Base-by-base conservation (phyloP, 2,797 vertebrate species). In the Oreortyx pictus region DNA sequence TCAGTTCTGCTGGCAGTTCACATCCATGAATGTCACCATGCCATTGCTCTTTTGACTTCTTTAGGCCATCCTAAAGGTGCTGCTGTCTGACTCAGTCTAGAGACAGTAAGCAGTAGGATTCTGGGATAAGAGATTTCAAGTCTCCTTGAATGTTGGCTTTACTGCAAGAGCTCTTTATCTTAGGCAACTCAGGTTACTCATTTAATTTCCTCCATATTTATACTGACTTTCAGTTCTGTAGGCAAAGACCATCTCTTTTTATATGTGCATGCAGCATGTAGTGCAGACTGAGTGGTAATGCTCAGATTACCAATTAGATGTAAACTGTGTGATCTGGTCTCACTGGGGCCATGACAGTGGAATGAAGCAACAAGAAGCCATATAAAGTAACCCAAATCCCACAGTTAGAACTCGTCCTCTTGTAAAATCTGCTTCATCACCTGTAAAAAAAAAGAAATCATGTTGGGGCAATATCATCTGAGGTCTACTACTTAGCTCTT, bases 391-490 rank as follows among this genome's bases (percentile, higher is more conserved):
- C 25, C 4, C 35, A 82, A 43, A 90, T 27, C 25, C 29, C 39
- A 11, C 12, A 17, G 14, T 78, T 19, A 77, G 88, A 91, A 77
- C 2, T 8, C 44, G 3, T 31, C 17, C 14, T 77, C 49, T 65
- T 62, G 39, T 50, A 73, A 83, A 75, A 62, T 37, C 7, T 6
- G 10, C 65, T 81, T 70, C 39, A 59, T 70, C 35, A 59, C 19
- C 7, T 75, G 11, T 29, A 7, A 39, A 39, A 39, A 39, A 39
- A 39, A 39, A 39, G 19, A 22, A 46, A 95, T n/a, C 93, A 95
- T 90, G 95, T 91, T 0, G 90, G 96, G 78, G 90, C 88, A 52
- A 77, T 95, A 56, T 95, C 96, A 66, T 92, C 94, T 56, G 94
- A 93, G 61, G 93, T 96, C 61, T 92, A 90, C 68, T 54, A 92